Evolutionary conservation across 2,888 invertebrate genomes (phyloP).

Genomic region (Biston stratarius): DNA sequence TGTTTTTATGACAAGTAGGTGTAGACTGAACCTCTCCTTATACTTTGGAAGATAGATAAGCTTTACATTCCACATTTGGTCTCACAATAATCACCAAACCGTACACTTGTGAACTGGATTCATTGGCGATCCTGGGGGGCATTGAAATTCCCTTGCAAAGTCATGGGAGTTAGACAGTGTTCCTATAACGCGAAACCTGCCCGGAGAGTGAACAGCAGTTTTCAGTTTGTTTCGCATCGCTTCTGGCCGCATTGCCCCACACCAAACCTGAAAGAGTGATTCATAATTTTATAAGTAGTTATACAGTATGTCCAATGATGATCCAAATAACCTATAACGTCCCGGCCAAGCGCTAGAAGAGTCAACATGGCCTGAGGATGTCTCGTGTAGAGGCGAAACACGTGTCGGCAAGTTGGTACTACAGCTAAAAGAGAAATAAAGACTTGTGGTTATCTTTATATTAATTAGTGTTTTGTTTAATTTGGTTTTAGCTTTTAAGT

Average conservation of each 20-base stretch:
- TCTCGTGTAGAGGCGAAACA: too few species aligned
- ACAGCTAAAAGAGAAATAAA: too few species aligned
- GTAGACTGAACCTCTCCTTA: not conserved
- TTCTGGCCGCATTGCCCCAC: constrained; percentile 93
- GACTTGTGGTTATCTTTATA: too few species aligned
- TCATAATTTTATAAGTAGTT: too few species aligned
- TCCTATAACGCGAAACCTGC: constrained; percentile 92
- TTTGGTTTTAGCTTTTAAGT: too few species aligned
- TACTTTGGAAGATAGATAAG: not conserved
- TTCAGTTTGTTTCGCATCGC: constrained; percentile 92
- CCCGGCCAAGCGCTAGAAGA: too few species aligned
- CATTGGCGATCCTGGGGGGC: constrained; percentile 91
- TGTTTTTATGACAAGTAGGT: not conserved
- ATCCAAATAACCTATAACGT: too few species aligned
- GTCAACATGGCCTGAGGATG: too few species aligned
- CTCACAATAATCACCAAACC: constrained; percentile 87
- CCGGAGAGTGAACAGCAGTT: constrained; percentile 94
- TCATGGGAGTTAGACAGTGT: constrained; percentile 92
- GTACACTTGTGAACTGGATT: constrained; percentile 92
- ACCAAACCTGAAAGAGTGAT: constrained; percentile 67
- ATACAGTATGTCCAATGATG: too few species aligned
- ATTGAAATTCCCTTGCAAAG: constrained; percentile 90
- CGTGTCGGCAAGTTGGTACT: too few species aligned
- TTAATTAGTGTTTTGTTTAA: too few species aligned
- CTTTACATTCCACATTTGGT: not conserved